Conservation (phyloP, 2,797 vertebrate species). For the Danio jaintianensis region DNA sequence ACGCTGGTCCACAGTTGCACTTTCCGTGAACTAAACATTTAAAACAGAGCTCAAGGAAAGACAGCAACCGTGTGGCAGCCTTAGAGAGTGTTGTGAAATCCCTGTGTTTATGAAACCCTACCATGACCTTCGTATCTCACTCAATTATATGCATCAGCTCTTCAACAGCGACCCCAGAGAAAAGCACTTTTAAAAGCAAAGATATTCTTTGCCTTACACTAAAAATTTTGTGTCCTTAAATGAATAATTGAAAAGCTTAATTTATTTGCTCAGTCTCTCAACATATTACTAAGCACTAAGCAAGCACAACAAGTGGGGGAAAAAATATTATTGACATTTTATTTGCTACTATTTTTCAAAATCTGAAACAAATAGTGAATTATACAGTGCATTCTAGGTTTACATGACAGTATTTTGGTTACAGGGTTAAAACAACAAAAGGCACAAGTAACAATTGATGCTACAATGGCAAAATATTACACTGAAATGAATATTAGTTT, state of each 20-base stretch:
- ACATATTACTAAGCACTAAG: neutral
- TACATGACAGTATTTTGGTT: constrained; percentile 31
- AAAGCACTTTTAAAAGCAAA: neutral
- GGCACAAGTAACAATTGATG: neutral
- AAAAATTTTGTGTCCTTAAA: neutral
- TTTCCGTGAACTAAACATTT: neutral
- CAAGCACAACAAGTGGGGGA: neutral
- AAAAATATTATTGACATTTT: constrained; percentile 2
- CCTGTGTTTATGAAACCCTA: constrained; percentile 69
- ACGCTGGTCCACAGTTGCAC: too few relatives aligned
- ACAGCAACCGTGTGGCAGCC: constrained; percentile 52
- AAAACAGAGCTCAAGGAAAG: neutral
- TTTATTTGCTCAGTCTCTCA: neutral
- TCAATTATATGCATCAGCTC: constrained; percentile 76
- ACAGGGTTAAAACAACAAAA: constrained; percentile 38
- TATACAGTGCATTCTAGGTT: constrained; percentile 31
- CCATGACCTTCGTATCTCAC: constrained; percentile 65
- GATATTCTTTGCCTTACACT: neutral
- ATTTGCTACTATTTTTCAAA: constrained; percentile 15
- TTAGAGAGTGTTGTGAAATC: constrained; percentile 65
- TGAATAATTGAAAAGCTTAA: neutral
- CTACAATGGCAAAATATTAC: neutral
- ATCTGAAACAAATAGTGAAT: constrained; percentile 30
- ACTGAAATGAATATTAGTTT: neutral
- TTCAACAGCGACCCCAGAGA: constrained; percentile 65